Evolutionary conservation across 1,140 invertebrate genomes (phyloP).

Genomic region (Tetramorium alpestre): DNA sequence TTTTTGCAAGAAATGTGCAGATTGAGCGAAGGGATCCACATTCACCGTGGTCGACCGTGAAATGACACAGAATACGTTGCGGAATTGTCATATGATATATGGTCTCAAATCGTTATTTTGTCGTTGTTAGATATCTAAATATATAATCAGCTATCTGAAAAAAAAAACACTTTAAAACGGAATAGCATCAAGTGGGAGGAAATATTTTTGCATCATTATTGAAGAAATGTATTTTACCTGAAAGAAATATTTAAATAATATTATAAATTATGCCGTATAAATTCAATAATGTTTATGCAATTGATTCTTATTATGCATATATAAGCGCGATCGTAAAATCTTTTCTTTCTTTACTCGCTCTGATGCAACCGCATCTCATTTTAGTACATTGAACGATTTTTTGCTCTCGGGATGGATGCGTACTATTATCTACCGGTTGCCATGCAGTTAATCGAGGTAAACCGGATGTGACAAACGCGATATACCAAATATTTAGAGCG

Average conservation of each 20-base stretch:
- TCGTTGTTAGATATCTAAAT: background rate
- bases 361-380: slow-evolving; percentile 9
- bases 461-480: background rate
- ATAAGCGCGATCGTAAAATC: background rate
- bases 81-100: background rate
- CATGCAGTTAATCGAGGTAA: background rate
- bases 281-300: background rate
- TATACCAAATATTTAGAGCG: background rate
- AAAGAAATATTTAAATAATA: slow-evolving; percentile 18
- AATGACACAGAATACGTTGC: background rate
- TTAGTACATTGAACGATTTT: background rate
- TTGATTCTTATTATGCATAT: slow-evolving; percentile 22
- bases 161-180: background rate
- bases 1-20: slow-evolving; percentile 19
- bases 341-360: background rate
- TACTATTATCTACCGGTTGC: background rate
- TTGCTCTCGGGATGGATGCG: background rate
- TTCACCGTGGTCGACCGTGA: slow-evolving; percentile 35
- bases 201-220: background rate
- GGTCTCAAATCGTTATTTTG: background rate
- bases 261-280: background rate
- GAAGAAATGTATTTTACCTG: background rate
- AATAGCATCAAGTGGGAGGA: background rate
- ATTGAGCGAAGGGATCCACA: slow-evolving; percentile 35
- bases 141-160: background rate